Evolutionary conservation across 2,888 invertebrate genomes (phyloP), one percentile per base, ranked within the genome.

Genomic region (Petrolisthes cinctipes): DNA sequence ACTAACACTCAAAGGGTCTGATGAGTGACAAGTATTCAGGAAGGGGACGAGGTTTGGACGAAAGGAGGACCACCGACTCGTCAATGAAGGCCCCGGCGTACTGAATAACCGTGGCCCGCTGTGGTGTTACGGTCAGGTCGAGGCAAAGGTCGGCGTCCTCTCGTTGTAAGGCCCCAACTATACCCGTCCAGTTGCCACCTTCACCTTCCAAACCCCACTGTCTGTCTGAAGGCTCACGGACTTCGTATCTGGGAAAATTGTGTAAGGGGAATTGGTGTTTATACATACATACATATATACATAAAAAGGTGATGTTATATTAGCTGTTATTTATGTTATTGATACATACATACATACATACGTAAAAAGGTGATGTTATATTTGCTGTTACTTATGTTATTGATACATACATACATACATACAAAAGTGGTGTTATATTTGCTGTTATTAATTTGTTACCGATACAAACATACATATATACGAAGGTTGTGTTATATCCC

Each of bases 231-330:
- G 76, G 76, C 14, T 76, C 76, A 5, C 76, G 11, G 51, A 76
- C 76, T 7, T 76, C 76, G n/a, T 37, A 76, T 53, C 76, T 76
- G 76, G n/a, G n/a, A n/a, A n/a, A n/a, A n/a, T n/a, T n/a, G n/a
- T n/a, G n/a, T n/a, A n/a, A n/a, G n/a, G n/a, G n/a, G n/a, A n/a
- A n/a, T n/a, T n/a, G n/a, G n/a, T n/a, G n/a, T n/a, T n/a, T n/a
- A n/a, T n/a, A n/a, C n/a, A n/a, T n/a, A n/a, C n/a, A n/a, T n/a
- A n/a, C n/a, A n/a, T n/a, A n/a, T n/a, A n/a, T n/a, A n/a, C n/a
- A n/a, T n/a, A n/a, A n/a, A n/a, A n/a, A n/a, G n/a, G n/a, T n/a
- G n/a, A n/a, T n/a, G n/a, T n/a, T n/a, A 5, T 68, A 2, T 17
- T 68, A 68, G 5, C 4, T 2, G 68, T 14, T 17, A 68, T 17